These are phyloP conservation scores for Semotilus atromaculatus DNA, from an alignment of 2,797 vertebrate genomes.

Conservation along the genomic window DNA sequence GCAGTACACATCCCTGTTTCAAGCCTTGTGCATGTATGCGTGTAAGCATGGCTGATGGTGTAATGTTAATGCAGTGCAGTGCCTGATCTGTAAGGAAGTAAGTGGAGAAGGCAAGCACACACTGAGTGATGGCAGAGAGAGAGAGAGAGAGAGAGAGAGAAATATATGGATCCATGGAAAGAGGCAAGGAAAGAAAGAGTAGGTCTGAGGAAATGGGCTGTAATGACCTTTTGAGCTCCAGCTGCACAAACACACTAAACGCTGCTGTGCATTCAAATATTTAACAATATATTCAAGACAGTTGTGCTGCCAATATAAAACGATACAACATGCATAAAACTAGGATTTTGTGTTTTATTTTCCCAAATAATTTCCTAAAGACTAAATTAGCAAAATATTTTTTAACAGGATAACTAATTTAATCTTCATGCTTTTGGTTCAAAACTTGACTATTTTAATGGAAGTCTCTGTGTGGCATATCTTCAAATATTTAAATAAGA, in stretches of 20 bases:
- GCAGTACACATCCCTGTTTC: neutral
- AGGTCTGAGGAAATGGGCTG: slow-evolving; percentile 19
- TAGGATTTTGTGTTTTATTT: neutral
- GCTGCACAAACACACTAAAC: slow-evolving; percentile 60
- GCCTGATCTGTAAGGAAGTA: slow-evolving; percentile 53
- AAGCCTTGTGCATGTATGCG: slow-evolving; percentile 29
- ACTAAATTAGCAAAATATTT: neutral
- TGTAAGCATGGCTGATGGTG: slow-evolving; percentile 11
- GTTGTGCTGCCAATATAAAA: neutral
- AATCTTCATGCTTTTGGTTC: neutral
- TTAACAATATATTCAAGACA: neutral
- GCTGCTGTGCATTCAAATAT: neutral
- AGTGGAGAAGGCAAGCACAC: slow-evolving; percentile 60
- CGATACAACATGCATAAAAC: neutral
- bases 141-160: slow-evolving; percentile 26
- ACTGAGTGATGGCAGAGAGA: slow-evolving; percentile 36
- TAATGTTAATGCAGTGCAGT: slow-evolving; percentile 52
- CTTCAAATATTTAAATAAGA: neutral
- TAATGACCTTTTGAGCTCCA: slow-evolving; percentile 48
- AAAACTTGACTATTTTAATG: neutral
- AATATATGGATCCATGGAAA: slow-evolving; percentile 16
- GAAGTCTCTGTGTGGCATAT: neutral
- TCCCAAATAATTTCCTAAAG: neutral
- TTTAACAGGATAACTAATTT: neutral
- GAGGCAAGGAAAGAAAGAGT: slow-evolving; percentile 32